phyloP scores from a whole-genome alignment of 2,113 vertebrate species.

The Aegypius monachus region DNA sequence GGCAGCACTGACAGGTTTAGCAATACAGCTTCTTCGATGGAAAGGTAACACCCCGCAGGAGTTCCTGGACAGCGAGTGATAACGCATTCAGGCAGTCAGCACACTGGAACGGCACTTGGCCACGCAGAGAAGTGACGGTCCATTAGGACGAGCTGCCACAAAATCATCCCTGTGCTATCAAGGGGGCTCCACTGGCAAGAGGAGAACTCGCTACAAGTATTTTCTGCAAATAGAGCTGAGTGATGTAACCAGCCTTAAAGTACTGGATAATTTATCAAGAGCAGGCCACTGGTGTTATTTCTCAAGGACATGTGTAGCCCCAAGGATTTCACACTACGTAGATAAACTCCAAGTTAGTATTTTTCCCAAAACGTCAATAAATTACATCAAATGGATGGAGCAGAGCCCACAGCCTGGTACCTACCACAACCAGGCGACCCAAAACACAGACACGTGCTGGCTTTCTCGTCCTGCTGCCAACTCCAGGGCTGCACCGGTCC shows the following conservation, averaged over 20 bases:
- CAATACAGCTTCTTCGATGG: too few species aligned
- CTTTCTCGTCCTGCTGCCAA: neutral
- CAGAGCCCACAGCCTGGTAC: neutral
- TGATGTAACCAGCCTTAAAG: neutral
- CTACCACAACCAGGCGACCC: fast-evolving
- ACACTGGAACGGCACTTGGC: too few species aligned
- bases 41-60: too few species aligned
- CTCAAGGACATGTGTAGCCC: neutral
- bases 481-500: neutral
- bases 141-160: too few species aligned
- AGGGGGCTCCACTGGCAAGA: neutral
- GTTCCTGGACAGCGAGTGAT: too few species aligned
- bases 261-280: neutral
- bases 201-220: neutral
- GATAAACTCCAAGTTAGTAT: neutral
- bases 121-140: too few species aligned
- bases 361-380: neutral
- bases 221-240: neutral
- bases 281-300: neutral
- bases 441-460: fast-evolving
- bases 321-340: neutral
- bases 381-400: neutral
- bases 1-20: too few species aligned
- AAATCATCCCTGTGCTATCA: too few species aligned
- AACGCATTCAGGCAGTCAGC: too few species aligned